A percentile compares a stretch with the other conserved stretches of the same genome.
Conservation (phyloP, 1,140 invertebrate species). For the Scaptomyza hsui region DNA sequence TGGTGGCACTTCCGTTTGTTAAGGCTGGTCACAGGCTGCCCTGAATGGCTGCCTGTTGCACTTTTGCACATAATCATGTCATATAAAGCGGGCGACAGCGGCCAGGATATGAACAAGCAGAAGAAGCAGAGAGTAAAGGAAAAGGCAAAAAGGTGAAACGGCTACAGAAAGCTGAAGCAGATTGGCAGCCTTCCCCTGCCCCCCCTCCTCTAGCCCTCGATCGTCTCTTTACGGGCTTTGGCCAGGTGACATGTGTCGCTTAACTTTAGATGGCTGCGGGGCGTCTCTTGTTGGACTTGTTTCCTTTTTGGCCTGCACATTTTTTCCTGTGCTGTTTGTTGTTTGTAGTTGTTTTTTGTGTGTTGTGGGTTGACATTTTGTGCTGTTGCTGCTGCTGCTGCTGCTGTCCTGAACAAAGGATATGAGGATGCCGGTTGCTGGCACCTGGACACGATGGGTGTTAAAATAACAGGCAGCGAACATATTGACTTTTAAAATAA, state of each 20-base stretch:
- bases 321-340: slow-evolving; percentile 56
- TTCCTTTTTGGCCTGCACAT: slow-evolving; percentile 15
- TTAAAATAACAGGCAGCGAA: slow-evolving; percentile 79
- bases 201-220: not conserved
- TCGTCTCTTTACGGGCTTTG: slow-evolving; percentile 36
- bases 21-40: slow-evolving; percentile 22
- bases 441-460: slow-evolving; percentile 78
- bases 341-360: slow-evolving; percentile 48
- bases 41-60: slow-evolving; percentile 63
- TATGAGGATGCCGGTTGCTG: slow-evolving; percentile 61
- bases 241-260: slow-evolving; percentile 73
- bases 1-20: slow-evolving; percentile 14
- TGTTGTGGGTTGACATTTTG: slow-evolving; percentile 65
- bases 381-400: slow-evolving; percentile 42
- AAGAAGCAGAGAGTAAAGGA: not conserved
- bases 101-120: slow-evolving; percentile 63
- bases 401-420: slow-evolving; percentile 56
- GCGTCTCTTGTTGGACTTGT: slow-evolving; percentile 25
- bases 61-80: slow-evolving; percentile 79
- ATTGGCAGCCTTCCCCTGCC: not conserved
- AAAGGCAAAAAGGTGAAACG: not conserved
- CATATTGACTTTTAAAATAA: slow-evolving; percentile 82
- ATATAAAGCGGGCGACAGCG: slow-evolving; percentile 69
- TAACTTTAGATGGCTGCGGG: slow-evolving; percentile 69
- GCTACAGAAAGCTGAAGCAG: no score